Evolutionary conservation across 2,113 vertebrate species (phyloP), one percentile per base, ranked within the genome.

Genomic region (Salvelinus alpinus): DNA sequence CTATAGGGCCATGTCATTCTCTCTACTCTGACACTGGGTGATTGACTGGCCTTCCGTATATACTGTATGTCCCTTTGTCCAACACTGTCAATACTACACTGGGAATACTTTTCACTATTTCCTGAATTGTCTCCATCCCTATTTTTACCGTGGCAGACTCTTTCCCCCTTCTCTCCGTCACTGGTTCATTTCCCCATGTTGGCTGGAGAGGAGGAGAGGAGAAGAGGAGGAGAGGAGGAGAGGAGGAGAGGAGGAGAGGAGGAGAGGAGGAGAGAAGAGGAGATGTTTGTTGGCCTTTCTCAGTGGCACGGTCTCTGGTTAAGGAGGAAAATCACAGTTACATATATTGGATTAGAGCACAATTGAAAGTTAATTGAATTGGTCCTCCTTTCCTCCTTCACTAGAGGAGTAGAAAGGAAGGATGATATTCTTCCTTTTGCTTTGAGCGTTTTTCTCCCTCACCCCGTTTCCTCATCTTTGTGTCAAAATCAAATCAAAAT

Each of bases 281-380:
- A 88, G 86, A 88, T 82, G 85, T 91, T 91, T 77, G 85, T 80
- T 92, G 91, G 78, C 89, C 88, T 91, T 88, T 90, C 76, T 81
- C 75, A 70, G 76, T 73, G 81, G 86, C 87, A 88, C 76, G 80
- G 86, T 81, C 88, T 86, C 86, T 74, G 87, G 87, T 14, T 91
- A 88, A 80, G 88, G 85, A 84, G 90, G 85, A 85, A 87, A 91
- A 91, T 91, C 93, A 91, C 86, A 91, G 91, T 92, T 92, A 89
- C 84, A 89, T 87, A 91, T 91, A 92, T 93, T 93, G 88, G 90
- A 92, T 93, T 90, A 91, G 87, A 90, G 86, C 76, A 85, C 80
- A 91, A 86, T 79, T 84, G 72, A 38, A 79, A 71, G 75, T 81
- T 87, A 92, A 91, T 89, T 88, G 91, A 85, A 87, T 87, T 91